Conservation (phyloP, 2,888 invertebrate genomes). For the Ennomos fuscantarius region DNA sequence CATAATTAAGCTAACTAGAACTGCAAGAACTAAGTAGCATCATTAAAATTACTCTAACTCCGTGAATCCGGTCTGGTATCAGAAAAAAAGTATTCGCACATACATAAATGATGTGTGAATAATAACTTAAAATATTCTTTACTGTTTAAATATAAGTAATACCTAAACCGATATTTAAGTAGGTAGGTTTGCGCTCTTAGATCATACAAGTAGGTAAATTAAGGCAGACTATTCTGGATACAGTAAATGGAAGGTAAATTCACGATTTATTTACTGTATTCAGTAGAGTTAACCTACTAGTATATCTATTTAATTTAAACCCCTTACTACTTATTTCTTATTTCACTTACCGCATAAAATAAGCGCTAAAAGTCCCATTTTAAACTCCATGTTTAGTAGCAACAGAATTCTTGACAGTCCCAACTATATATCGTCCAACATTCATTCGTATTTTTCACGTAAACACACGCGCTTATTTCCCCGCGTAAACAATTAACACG, state of each 20-base stretch:
- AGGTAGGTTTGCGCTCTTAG: no score
- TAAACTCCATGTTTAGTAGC: constrained; percentile 47
- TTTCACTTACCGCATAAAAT: constrained; percentile 70
- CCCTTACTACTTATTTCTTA: neutral
- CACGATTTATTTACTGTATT: no score
- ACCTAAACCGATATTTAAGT: no score
- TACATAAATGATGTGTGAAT: no score
- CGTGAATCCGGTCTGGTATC: constrained; percentile 38
- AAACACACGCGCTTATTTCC: constrained; percentile 53
- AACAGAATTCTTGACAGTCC: constrained; percentile 10
- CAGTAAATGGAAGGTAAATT: no score
- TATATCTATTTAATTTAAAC: constrained; percentile 5
- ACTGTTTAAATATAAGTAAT: no score
- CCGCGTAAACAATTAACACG: constrained; percentile 53
- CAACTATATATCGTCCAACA: constrained; percentile 2
- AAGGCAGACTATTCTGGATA: no score
- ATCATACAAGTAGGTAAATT: no score
- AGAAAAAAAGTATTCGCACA: constrained; percentile 10
- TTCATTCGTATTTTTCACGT: constrained; percentile 45
- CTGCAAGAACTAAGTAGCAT: constrained; percentile 3
- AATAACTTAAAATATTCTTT: no score
- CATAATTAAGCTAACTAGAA: constrained; percentile 12
- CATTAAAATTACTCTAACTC: constrained; percentile 24
- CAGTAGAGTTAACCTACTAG: neutral
- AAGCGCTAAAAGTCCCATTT: constrained; percentile 67